Conservation (phyloP, 2,797 vertebrate species). For the Anguilla marmorata region DNA sequence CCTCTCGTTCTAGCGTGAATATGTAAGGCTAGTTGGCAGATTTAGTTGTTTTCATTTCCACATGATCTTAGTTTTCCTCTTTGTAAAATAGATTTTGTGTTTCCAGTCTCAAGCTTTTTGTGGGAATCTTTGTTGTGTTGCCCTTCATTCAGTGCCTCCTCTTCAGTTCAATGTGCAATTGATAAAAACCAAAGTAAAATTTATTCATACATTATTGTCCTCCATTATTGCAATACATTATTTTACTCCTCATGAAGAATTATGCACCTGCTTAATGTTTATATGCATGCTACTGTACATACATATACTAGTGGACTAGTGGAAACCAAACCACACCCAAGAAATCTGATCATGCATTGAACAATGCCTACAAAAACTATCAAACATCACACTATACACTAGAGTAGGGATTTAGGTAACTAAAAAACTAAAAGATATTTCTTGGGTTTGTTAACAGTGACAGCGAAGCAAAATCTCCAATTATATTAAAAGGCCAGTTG, state of each 20-base stretch:
- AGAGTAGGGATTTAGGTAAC: not conserved
- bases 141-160: not conserved
- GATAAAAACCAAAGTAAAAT: no score
- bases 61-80: not conserved
- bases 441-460: no score
- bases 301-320: not conserved
- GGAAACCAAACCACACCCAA: not conserved
- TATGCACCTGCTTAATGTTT: not conserved
- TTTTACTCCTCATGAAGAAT: no score
- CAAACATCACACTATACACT: not conserved
- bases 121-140: not conserved
- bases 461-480: no score
- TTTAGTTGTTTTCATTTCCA: not conserved
- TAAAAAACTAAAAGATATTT: not conserved
- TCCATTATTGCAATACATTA: no score
- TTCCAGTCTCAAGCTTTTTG: not conserved
- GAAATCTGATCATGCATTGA: not conserved
- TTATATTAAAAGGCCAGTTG: not conserved
- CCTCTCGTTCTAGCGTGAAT: not conserved
- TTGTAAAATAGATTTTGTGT: not conserved
- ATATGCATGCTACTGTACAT: not conserved
- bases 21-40: not conserved
- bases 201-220: no score
- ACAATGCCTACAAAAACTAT: not conserved
- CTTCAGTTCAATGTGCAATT: no score